Evolutionary conservation across 2,113 vertebrate species (phyloP).

Genomic region (Myotis yumanensis): DNA sequence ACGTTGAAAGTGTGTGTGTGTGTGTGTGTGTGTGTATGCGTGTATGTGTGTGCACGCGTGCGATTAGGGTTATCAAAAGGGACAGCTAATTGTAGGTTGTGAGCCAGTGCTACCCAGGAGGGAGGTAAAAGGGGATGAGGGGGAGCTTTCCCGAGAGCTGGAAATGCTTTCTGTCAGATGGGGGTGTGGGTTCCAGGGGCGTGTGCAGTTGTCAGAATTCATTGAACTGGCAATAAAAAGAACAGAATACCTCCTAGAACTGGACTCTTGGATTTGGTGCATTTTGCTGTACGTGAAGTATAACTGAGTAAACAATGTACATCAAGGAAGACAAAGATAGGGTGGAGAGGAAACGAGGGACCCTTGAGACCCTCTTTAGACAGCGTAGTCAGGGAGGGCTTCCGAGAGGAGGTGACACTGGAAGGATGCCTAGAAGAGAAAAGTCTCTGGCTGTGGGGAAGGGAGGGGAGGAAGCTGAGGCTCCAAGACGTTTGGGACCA

Average conservation of each 20-base stretch:
- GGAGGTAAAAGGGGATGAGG: background rate
- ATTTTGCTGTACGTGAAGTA: background rate
- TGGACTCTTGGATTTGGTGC: background rate
- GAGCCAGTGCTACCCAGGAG: background rate
- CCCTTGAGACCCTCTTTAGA: background rate
- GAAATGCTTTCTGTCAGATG: background rate
- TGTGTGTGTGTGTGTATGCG: background rate
- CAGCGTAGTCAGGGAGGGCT: background rate
- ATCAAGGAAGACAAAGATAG: background rate
- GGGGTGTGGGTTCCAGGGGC: background rate
- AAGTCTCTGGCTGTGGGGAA: background rate
- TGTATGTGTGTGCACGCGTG: background rate
- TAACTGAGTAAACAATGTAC: background rate
- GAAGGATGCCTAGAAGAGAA: background rate
- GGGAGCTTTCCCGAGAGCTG: background rate
- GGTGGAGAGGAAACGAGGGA: background rate
- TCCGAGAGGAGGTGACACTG: background rate
- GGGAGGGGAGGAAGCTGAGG: background rate
- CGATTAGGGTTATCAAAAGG: conserved; percentile 53
- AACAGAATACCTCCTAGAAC: background rate
- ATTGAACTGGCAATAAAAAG: too few species aligned
- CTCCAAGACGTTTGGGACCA: background rate
- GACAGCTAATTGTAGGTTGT: conserved; percentile 62
- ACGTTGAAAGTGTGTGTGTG: background rate
- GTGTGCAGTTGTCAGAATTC: background rate